phyloP scores from a whole-genome alignment of 2,888 invertebrate species.

The Epinotia brunnichana region DNA sequence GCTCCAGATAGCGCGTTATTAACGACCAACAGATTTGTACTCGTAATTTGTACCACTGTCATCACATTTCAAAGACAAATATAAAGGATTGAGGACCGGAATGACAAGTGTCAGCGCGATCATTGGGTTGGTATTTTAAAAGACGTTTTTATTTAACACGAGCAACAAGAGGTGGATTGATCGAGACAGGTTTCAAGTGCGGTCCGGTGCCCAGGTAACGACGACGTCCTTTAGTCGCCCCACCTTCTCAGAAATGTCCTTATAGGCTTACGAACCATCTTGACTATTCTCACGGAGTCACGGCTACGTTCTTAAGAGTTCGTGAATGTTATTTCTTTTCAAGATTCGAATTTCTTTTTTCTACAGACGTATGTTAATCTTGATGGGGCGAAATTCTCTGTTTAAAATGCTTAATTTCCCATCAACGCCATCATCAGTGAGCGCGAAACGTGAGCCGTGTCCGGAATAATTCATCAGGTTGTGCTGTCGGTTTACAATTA shows the following conservation, averaged over 20 bases:
- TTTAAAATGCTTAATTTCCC: conserved; percentile 54
- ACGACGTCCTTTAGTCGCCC: conserved; percentile 70
- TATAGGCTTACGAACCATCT: conserved; percentile 47
- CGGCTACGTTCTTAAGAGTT: conserved; percentile 31
- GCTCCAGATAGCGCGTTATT: conserved; percentile 79
- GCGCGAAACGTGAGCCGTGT: conserved; percentile 53
- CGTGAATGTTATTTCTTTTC: conserved; percentile 29
- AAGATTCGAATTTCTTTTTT: conserved; percentile 12
- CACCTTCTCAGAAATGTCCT: conserved; percentile 80
- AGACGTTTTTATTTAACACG: conserved; percentile 82
- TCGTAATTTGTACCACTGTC: conserved; percentile 84
- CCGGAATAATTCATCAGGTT: conserved; percentile 60
- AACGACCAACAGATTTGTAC: conserved; percentile 82
- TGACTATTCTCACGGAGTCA: conserved; percentile 42
- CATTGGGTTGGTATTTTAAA: conserved; percentile 80
- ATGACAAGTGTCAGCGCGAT: conserved; percentile 81
- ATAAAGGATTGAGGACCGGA: conserved; percentile 82
- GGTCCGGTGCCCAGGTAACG: conserved; percentile 75
- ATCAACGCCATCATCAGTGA: conserved; percentile 51
- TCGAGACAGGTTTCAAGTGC: conserved; percentile 83
- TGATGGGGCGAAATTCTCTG: conserved; percentile 49
- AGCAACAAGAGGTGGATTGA: conserved; percentile 81
- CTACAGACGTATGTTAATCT: conserved; percentile 9
- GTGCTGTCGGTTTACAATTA: conserved; percentile 59
- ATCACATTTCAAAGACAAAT: conserved; percentile 85